Conservation (phyloP, 2,888 invertebrate genomes). For the Lithophane leautieri region DNA sequence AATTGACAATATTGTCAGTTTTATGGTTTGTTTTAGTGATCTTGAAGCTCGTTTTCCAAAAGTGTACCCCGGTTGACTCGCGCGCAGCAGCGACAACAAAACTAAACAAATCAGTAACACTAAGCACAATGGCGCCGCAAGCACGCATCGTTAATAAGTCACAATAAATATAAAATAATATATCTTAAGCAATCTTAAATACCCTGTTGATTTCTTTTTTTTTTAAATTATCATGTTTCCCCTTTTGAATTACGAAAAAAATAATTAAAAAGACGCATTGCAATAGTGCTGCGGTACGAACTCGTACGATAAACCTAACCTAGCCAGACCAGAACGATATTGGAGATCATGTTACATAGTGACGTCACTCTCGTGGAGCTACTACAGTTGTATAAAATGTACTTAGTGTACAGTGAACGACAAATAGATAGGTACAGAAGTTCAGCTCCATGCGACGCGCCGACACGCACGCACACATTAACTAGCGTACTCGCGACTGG, state of each 20-base stretch:
- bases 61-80: neutral
- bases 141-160: slow-evolving; percentile 74
- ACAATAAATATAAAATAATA: slow-evolving; percentile 89
- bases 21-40: neutral
- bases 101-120: slow-evolving; percentile 77
- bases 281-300: slow-evolving; percentile 69
- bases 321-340: slow-evolving; percentile 65
- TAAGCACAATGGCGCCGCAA: slow-evolving; percentile 76
- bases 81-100: slow-evolving; percentile 56
- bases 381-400: neutral
- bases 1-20: neutral
- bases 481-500: neutral
- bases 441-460: neutral
- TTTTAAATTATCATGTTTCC: slow-evolving; percentile 77
- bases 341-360: slow-evolving; percentile 67
- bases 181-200: slow-evolving; percentile 90
- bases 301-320: slow-evolving; percentile 60
- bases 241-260: slow-evolving; percentile 77
- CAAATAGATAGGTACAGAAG: neutral
- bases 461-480: neutral
- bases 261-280: slow-evolving; percentile 64
- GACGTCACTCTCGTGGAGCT: slow-evolving; percentile 39
- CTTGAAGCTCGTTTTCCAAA: neutral
- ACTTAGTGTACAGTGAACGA: slow-evolving; percentile 4
- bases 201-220: slow-evolving; percentile 90